These are phyloP conservation scores for Pampusana beccarii DNA, from an alignment of 2,113 vertebrate genomes.

Conservation along the genomic window DNA sequence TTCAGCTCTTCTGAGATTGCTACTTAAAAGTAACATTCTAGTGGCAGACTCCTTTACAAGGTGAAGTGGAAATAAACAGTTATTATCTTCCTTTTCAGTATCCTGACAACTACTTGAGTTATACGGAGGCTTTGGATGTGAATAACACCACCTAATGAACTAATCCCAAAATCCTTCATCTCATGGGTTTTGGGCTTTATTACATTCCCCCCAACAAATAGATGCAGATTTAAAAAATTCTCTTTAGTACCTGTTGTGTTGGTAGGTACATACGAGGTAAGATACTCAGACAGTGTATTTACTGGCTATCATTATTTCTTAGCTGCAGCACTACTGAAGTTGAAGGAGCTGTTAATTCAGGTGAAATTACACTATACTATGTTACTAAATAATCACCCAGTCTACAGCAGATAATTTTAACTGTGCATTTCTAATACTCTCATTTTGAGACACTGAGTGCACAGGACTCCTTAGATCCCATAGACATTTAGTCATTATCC, in stretches of 20 bases:
- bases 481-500: not conserved
- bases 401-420: not conserved
- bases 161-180: not conserved
- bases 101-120: not conserved
- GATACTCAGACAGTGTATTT: not conserved
- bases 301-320: not conserved
- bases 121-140: not conserved
- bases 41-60: not conserved
- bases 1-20: not conserved
- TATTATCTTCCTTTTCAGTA: not conserved
- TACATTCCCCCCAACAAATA: not conserved
- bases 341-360: not conserved
- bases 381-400: not conserved
- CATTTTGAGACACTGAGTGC: not conserved
- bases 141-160: not conserved
- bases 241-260: not conserved
- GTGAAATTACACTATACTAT: not conserved
- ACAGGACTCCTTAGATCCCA: not conserved
- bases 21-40: not conserved
- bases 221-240: not conserved
- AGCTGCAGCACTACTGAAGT: not conserved
- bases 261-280: not conserved
- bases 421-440: not conserved
- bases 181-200: not conserved
- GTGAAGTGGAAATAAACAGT: not conserved